Conservation (phyloP, 1,140 invertebrate genomes). For the Nebria ingens region DNA sequence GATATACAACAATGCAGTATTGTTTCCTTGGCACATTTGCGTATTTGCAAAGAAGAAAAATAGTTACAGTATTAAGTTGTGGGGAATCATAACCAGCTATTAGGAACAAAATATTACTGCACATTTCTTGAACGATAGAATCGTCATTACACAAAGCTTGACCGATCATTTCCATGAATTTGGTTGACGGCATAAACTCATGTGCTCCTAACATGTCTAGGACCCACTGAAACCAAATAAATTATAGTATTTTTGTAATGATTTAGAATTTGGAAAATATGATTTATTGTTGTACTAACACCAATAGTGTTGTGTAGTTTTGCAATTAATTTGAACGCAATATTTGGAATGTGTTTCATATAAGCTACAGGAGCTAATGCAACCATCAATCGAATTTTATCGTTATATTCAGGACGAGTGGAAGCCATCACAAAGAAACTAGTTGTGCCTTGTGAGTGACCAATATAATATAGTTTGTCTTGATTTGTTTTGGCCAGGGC, state of each 20-base stretch:
- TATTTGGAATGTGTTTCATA: conserved; percentile 23
- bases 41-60: not conserved
- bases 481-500: conserved; percentile 44
- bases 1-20: not conserved
- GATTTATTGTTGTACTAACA: not conserved
- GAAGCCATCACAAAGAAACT: conserved; percentile 41
- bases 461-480: conserved; percentile 39
- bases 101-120: conserved; percentile 46
- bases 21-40: not conserved
- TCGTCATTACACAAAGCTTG: conserved; percentile 40
- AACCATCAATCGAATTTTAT: conserved; percentile 38
- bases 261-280: not conserved
- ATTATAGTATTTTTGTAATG: too few relatives aligned
- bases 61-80: conserved; percentile 35
- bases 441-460: conserved; percentile 47
- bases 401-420: conserved; percentile 38
- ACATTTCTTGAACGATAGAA: conserved; percentile 37
- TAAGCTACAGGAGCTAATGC: conserved; percentile 45
- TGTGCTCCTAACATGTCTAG: conserved; percentile 22
- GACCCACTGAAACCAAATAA: not conserved
- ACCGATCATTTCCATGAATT: conserved; percentile 39
- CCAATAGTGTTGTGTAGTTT: conserved; percentile 14
- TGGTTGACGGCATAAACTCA: conserved; percentile 44
- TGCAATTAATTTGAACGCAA: conserved; percentile 19
- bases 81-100: conserved; percentile 40